Evolutionary conservation across 2,888 invertebrate genomes (phyloP).

Genomic region (Hermaeophaga mercurialis): DNA sequence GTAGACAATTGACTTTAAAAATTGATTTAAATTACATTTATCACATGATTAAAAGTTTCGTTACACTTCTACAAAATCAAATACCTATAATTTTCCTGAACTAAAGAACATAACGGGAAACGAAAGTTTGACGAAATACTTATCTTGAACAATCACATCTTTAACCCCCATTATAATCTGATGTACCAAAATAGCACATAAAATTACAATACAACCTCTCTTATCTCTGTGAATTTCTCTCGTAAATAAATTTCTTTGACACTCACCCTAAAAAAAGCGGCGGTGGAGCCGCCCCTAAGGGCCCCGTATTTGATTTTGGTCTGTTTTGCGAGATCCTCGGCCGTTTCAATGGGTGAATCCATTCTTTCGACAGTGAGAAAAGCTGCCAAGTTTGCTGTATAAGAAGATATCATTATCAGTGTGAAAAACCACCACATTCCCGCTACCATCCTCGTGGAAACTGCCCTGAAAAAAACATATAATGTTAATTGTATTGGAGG

Average conservation of each 20-base stretch:
- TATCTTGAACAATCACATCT: too few relatives aligned
- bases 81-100: too few relatives aligned
- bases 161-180: too few relatives aligned
- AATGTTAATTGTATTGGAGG: too few relatives aligned
- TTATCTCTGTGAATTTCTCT: not conserved
- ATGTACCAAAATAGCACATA: too few relatives aligned
- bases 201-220: not conserved
- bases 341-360: slow-evolving; percentile 94
- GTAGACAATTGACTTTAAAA: too few relatives aligned
- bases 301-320: slow-evolving; percentile 97
- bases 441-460: slow-evolving; percentile 86
- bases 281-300: slow-evolving; percentile 90
- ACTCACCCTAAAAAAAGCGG: slow-evolving; percentile 89
- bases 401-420: slow-evolving; percentile 93
- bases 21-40: too few relatives aligned
- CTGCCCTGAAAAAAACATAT: slow-evolving; percentile 65
- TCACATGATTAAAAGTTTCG: too few relatives aligned
- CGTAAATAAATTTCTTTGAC: not conserved
- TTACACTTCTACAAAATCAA: too few relatives aligned
- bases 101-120: too few relatives aligned
- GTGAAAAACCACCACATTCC: slow-evolving; percentile 98
- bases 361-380: slow-evolving; percentile 91
- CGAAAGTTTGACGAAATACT: too few relatives aligned
- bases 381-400: slow-evolving; percentile 94
- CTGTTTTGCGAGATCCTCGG: slow-evolving; percentile 94